Base-by-base conservation (phyloP, 2,888 invertebrate species). In the Autographa pulchrina region DNA sequence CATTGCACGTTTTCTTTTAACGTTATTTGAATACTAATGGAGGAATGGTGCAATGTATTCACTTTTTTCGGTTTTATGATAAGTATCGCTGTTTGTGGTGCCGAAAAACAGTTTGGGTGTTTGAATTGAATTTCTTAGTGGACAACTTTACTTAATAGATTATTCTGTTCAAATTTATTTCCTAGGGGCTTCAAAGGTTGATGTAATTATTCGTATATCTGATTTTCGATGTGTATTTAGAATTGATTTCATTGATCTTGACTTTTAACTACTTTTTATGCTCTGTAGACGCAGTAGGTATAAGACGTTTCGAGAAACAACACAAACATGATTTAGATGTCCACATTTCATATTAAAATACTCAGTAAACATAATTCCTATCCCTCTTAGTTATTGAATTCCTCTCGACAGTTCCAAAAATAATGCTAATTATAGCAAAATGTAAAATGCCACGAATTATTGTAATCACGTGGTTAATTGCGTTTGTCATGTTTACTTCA, bases 71-170 rank as follows among this genome's bases (percentile, higher is more conserved):
- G 16, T 25, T 5, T 13, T 0, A 0, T 20, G 4, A 14, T 31
- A 48, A 59, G 31, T 41, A 0, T 38, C 18, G 0, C 1, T n/a
- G 0, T 14, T 0, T 61, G 11, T 60, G 18, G 61, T 72, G 8
- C 25, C n/a, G 20, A 59, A 66, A 62, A 68, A 70, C 54, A 25
- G 72, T 78, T 60, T 9, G 64, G 68, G 48, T 54, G 66, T 56
- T 78, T 31, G 66, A 80, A 80, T 80, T 81, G 75, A 78, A 81
- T 80, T 78, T 80, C 75, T 81, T 72, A 64, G 68, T 70, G 52
- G 52, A 59, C n/a, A 81, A 81, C 79, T 75, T 78, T 73, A 64
- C 65, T 68, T 70, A 79, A 71, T 74, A 81, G 68, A 81, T 78
- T 70, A 78, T 78, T 80, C 61, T 65, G 65, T 67, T 81, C 66